Evolutionary conservation across 2,888 invertebrate species (phyloP).

Genomic region (Callinectes sapidus): DNA sequence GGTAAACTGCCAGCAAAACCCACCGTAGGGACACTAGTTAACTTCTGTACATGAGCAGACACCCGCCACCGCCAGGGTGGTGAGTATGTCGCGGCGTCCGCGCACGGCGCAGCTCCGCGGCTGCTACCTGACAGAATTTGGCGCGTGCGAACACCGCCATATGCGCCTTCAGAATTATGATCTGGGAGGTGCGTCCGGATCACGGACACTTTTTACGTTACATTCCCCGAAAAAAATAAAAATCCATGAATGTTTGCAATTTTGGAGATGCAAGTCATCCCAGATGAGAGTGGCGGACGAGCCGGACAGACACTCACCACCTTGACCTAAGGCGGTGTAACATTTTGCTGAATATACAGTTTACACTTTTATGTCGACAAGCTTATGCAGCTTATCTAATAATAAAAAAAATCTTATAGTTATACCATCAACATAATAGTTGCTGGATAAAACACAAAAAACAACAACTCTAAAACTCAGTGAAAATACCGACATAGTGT

Average conservation of each 20-base stretch:
- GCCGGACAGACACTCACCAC: conserved; percentile 22
- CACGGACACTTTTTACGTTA: not conserved
- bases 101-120: not conserved
- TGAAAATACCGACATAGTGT: conserved; percentile 23
- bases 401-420: conserved; percentile 24
- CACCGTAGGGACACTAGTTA: conserved; percentile 23
- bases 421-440: conserved; percentile 28
- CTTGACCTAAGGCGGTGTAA: not conserved
- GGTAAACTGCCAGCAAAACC: conserved; percentile 35
- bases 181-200: not conserved
- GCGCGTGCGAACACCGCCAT: not conserved
- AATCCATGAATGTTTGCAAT: not conserved
- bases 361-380: conserved; percentile 29
- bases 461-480: conserved; percentile 43
- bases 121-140: not conserved
- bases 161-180: not conserved
- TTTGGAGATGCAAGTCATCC: not conserved
- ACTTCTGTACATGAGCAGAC: conserved; percentile 37
- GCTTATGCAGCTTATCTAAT: conserved; percentile 6
- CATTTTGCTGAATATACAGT: conserved; percentile 27
- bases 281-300: not conserved
- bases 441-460: conserved; percentile 8
- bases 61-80: not conserved
- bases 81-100: not conserved
- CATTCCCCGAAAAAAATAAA: not conserved